phyloP scores from a whole-genome alignment of 2,113 vertebrate species.

The Atherinomorus stipes region DNA sequence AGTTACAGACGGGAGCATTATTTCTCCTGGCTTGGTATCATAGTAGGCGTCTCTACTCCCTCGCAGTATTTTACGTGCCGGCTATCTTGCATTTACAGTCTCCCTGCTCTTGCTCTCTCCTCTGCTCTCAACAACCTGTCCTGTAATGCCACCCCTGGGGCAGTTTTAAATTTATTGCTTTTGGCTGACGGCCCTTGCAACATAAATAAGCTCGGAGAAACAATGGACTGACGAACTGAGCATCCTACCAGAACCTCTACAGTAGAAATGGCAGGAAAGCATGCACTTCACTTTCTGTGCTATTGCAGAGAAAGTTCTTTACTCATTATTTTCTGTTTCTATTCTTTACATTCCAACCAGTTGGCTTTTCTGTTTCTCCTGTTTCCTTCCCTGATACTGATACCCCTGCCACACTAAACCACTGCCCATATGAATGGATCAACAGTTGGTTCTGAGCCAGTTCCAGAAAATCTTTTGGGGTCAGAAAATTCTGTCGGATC shows the following conservation, averaged over 20 bases:
- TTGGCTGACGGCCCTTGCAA: slow-evolving; percentile 66
- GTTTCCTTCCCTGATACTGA: slow-evolving; percentile 61
- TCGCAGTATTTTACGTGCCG: slow-evolving; percentile 27
- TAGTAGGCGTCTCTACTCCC: slow-evolving; percentile 1
- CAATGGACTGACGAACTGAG: slow-evolving; percentile 69
- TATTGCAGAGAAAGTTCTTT: slow-evolving; percentile 58
- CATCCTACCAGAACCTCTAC: slow-evolving; percentile 65
- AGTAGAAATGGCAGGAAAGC: slow-evolving; percentile 60
- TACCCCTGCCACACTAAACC: slow-evolving; percentile 23
- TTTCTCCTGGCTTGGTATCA: slow-evolving; percentile 25
- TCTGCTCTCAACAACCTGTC: slow-evolving; percentile 69
- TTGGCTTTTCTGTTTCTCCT: slow-evolving; percentile 61
- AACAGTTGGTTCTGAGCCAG: slow-evolving; percentile 37
- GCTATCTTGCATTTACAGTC: slow-evolving; percentile 67
- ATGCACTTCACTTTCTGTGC: slow-evolving; percentile 57
- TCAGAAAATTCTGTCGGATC: neutral
- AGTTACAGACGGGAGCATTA: slow-evolving; percentile 4
- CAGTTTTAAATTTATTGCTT: slow-evolving; percentile 76
- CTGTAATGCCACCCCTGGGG: slow-evolving; percentile 74
- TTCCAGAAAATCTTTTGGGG: slow-evolving; percentile 17
- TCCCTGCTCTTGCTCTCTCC: slow-evolving; percentile 35
- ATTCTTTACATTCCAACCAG: slow-evolving; percentile 61
- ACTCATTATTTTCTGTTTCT: slow-evolving; percentile 51
- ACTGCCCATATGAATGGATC: slow-evolving; percentile 47
- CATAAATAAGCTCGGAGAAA: slow-evolving; percentile 76